Evolutionary conservation across 2,797 vertebrate genomes (phyloP), one percentile per base, ranked within the genome.

Genomic region (Spinus olivaceus): DNA sequence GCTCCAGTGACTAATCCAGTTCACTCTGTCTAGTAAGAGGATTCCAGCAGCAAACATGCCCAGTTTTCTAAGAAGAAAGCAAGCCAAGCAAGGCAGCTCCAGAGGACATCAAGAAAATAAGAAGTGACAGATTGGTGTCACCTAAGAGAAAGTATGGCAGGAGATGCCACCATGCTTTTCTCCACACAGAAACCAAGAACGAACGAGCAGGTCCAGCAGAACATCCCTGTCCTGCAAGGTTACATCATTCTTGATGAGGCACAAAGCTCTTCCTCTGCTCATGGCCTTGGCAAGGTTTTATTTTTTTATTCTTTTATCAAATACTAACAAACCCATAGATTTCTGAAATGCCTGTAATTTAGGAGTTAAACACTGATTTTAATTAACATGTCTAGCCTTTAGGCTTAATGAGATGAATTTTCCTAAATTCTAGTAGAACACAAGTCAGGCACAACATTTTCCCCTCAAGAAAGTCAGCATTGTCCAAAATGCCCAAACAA

Each of bases 101-200:
- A 65, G 74, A 97, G 79, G 67, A 82, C 59, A 84, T 87, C 44
- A 94, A 60, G 51, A 73, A 94, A 97, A 97, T 70, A 66, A 51
- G 59, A 93, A 89, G 72, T 86, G 92, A 97, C 95, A 95, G 84
- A 97, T 97, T 96, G 91, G 89, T 97, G 96, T 95, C 97, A 97
- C 32, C 1, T 85, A 90, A 59, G 66, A 94, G 88, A 90, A 82
- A 56, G 51, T 51, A 63, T 27, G 81, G 76, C 85, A 94, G 86
- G 59, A 81, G 69, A 86, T 24, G 79, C 14, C 44, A 49, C 20
- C 41, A 15, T 1, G 10, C 30, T 81, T 49, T 56, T 17, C 37
- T 65, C 54, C 19, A 16, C 20, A 46, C 3, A 19, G 77, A 82
- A 64, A 27, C 39, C 47, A 63, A 65, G 56, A 69, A 61, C 0